These are phyloP conservation scores for Brienomyrus brachyistius DNA, from an alignment of 2,113 vertebrate genomes.

Conservation along the genomic window DNA sequence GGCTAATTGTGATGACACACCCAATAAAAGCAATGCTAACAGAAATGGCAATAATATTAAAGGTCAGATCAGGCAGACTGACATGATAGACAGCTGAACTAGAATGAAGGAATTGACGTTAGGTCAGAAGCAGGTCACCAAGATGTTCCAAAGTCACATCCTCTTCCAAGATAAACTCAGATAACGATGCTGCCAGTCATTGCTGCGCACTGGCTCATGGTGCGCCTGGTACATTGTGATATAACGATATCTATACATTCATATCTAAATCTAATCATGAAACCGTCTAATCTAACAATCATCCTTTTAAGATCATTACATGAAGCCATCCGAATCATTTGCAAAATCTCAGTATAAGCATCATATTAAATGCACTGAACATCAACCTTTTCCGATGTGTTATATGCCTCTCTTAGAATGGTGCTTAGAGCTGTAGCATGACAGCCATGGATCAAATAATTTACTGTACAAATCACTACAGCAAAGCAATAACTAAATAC, in stretches of 20 bases:
- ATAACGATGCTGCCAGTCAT: constrained; percentile 2
- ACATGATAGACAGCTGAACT: background rate
- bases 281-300: background rate
- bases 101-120: background rate
- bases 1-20: background rate
- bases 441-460: background rate
- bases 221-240: background rate
- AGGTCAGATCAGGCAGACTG: constrained; percentile 40
- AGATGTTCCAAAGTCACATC: constrained; percentile 26
- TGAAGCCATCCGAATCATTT: background rate
- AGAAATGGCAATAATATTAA: background rate
- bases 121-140: background rate
- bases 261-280: background rate
- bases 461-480: background rate
- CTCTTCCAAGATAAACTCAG: constrained; percentile 4
- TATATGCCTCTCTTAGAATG: background rate
- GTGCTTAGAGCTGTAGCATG: background rate
- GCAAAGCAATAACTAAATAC: background rate
- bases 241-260: background rate
- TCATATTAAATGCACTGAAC: background rate
- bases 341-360: background rate
- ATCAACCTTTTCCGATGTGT: background rate
- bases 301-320: background rate
- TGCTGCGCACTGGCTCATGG: background rate
- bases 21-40: background rate